Base-by-base conservation (phyloP, 2,113 vertebrate species). In the Speoplatyrhinus poulsoni region DNA sequence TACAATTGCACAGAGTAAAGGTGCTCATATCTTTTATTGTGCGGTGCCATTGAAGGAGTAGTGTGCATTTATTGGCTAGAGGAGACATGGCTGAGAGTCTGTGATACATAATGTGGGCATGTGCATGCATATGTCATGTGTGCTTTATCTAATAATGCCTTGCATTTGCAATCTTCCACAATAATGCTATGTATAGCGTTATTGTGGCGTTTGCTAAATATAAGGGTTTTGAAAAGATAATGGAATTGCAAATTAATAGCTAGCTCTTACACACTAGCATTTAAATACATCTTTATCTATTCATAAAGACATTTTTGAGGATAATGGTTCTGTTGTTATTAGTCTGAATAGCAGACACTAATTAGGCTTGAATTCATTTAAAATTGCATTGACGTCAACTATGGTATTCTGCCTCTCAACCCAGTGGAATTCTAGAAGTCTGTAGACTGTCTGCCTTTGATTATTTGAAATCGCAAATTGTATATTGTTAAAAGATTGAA, bases 11-110 rank as follows among this genome's bases (percentile, higher is more conserved):
- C 52, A 61, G 46, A 56, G 54, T 10, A 36, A 67, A 74, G 33
- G 56, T 61, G 56, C 49, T 69, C 65, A 60, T 69, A 15, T 53
- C 41, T n/a, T 65, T 65, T 26, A 26, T 62, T 13, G 16, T 13
- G 26, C 26, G 49, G 70, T 41, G 36, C 36, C 7, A 41, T 41
- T 41, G 36, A 41, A 41, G 67, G 76, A 72, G 67, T 80, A 72
- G 67, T 46, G 49, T 13, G 12, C 55, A 66, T 57, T 60, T 49
- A 59, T 53, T 41, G 36, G 36, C 36, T 8, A 41, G 36, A 41
- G 36, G 36, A 41, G 36, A 8, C 36, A 41, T 41, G 36, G 36
- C 6, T 41, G 36, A 41, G 36, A 41, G 36, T 41, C 36, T 41
- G 36, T 41, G 36, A 41, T 8, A 41, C 36, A 5, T 41, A 8